A percentile compares a stretch with the other conserved stretches of the same genome.
Evolutionary conservation across 2,797 vertebrate species (phyloP).

Genomic region (Jordanella pulchra): DNA sequence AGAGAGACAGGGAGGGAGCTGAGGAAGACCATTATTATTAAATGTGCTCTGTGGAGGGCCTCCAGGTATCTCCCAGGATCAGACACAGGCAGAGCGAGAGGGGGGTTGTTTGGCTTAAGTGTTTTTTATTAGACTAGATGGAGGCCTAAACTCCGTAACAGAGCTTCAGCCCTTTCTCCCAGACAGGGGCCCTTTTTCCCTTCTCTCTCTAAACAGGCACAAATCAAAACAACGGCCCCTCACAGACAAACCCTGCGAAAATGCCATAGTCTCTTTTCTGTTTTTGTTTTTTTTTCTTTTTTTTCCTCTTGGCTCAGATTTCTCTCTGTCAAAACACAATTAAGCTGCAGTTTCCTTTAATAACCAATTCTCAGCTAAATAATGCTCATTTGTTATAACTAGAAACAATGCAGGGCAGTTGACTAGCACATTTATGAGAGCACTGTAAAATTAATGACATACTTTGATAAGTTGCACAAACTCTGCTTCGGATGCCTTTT

Average conservation of each 20-base stretch:
- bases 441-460: slow-evolving; percentile 35
- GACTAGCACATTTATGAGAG: slow-evolving; percentile 4
- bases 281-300: not conserved
- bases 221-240: slow-evolving; percentile 79
- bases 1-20: slow-evolving; percentile 12
- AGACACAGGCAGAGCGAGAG: slow-evolving; percentile 66
- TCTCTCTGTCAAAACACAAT: slow-evolving; percentile 70
- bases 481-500: slow-evolving; percentile 24
- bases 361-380: slow-evolving; percentile 60
- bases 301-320: slow-evolving; percentile 66
- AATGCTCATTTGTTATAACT: slow-evolving; percentile 61
- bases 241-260: slow-evolving; percentile 66
- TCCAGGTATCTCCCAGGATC: slow-evolving; percentile 80
- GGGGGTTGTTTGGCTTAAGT: slow-evolving; percentile 80
- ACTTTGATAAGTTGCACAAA: slow-evolving; percentile 38
- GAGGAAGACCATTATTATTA: slow-evolving; percentile 70
- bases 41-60: slow-evolving; percentile 69
- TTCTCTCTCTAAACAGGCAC: slow-evolving; percentile 63
- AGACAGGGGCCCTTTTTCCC: slow-evolving; percentile 76
- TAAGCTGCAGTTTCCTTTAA: slow-evolving; percentile 73
- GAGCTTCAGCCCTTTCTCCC: slow-evolving; percentile 74
- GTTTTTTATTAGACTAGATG: slow-evolving; percentile 84
- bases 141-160: slow-evolving; percentile 82
- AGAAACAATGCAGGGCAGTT: slow-evolving; percentile 47
- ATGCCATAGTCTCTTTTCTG: slow-evolving; percentile 45